Evolutionary conservation across 2,888 invertebrate genomes (phyloP), one percentile per base, ranked within the genome.

Genomic region (Parasteatoda lunata): DNA sequence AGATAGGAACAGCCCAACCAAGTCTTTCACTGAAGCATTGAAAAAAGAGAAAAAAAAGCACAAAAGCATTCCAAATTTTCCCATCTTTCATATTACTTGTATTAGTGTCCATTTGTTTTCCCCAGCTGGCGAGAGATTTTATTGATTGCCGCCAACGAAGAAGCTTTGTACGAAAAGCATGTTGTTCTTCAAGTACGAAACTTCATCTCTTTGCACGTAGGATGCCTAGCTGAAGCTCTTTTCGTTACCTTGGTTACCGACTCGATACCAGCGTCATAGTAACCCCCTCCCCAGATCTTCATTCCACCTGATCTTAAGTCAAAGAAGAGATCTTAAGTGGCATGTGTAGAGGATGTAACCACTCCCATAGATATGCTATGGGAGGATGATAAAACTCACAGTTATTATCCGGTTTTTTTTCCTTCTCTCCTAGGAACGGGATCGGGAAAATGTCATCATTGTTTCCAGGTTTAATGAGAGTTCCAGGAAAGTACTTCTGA

Each of bases 111-210:
- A 49, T 81, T 75, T 81, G 75, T 81, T 81, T 72, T 69, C 69
- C 69, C 9, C 66, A 69, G 54, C 15, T 68, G 52, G 47, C 45
- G 52, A 66, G 52, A 54, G 70, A 76, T 85, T 75, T 85, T 85
- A 85, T 85, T 85, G 85, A 85, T 85, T 85, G 77, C 59, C n/a
- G 59, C 11, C 11, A 59, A 59, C 59, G n/a, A 13, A 59, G n/a
- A 9, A 13, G 59, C 30, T 30, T 30, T 30, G 30, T 30, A n/a
- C 59, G 59, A 59, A 59, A 59, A 59, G n/a, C 59, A 59, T 59
- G 59, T 59, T 59, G n/a, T 59, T 59, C n/a, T 59, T 59, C 59
- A 13, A n/a, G 11, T 59, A 13, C 59, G n/a, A 59, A 59, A 59
- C 59, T 59, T 59, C 59, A 59, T 59, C 59, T 59, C 11, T n/a